Base-by-base conservation (phyloP, 2,888 invertebrate genomes). In the Drosophila recens region DNA sequence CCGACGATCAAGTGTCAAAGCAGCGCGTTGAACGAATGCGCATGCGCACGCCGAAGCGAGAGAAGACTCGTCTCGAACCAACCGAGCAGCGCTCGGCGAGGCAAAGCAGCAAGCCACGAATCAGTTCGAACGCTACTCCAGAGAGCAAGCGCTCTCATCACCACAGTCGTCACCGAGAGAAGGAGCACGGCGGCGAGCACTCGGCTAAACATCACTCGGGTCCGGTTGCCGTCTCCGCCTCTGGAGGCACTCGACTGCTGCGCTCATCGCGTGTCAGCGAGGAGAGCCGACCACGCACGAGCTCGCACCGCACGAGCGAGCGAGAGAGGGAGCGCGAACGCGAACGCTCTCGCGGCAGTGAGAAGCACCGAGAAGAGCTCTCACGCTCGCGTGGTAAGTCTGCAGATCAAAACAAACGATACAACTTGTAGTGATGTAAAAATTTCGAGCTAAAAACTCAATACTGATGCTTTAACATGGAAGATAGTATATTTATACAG, bases 311-410 rank as follows among this genome's bases (percentile, higher is more conserved):
- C 13, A 70, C 54, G 0, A 72, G 68, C 23, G 9, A 57, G 57
- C 27, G 78, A 46, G 40, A 67, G 67, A 8, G 52, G 13, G 83
- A 80, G 34, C 68, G 79, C 0, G 90, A 89, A 23, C 68, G 79
- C 0, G 90, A 89, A 23, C 82, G 84, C 43, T 72, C 75, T 5
- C 75, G 63, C 13, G 82, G 72, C 13, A 72, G 62, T 42, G 90
- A 45, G 51, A 71, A 65, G 59, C 58, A 59, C n/a, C 56, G 80
- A 38, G 90, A 90, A 9, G 89, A 84, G 46, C 74, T 81, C 33
- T 75, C 85, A 51, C 83, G 83, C 20, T 81, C 91, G 45, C 87
- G 81, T 59, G 90, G 89, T 89, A 75, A 85, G 90, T 78, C 9
- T 3, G 6, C 13, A 15, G 11, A 48, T 9, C 20, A 38, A 13